Conservation (phyloP, 92 coral and sea anemone species). For the Montipora capitata region DNA sequence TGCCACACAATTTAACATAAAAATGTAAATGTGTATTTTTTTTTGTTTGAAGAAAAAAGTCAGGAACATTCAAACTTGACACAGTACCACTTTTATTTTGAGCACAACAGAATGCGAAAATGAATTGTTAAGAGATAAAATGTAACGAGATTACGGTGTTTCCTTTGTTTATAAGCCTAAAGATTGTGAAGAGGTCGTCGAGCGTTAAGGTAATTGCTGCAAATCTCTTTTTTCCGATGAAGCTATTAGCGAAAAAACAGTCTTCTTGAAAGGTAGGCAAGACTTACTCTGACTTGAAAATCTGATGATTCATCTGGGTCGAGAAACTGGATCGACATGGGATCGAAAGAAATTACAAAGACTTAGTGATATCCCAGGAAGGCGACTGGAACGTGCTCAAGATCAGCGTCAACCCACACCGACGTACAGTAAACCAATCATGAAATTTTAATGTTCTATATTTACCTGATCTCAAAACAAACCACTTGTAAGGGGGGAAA, state of each 20-base stretch:
- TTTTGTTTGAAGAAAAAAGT: constrained; percentile 37
- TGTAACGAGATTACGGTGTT: background rate
- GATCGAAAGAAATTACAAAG: background rate
- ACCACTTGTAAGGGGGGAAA: constrained; percentile 70
- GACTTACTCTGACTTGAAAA: constrained; percentile 77
- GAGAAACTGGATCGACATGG: constrained; percentile 65
- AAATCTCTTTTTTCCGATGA: background rate
- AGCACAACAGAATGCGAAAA: background rate
- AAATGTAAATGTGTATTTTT: background rate
- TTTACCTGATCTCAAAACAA: constrained; percentile 81
- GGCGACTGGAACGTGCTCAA: background rate
- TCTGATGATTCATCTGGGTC: constrained; percentile 52
- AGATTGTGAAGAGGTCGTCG: background rate
- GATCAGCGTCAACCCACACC: constrained; percentile 25
- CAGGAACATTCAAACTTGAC: background rate
- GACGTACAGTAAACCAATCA: constrained; percentile 35
- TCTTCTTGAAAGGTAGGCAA: background rate
- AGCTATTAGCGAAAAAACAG: background rate
- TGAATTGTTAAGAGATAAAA: background rate
- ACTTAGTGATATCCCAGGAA: background rate
- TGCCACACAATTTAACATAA: constrained; percentile 33
- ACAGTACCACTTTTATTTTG: background rate
- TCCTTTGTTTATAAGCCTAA: background rate
- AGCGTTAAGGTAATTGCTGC: background rate
- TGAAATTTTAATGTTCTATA: constrained; percentile 88